phyloP scores from a whole-genome alignment of 1,140 invertebrate genomes.

The Planococcus citri region DNA sequence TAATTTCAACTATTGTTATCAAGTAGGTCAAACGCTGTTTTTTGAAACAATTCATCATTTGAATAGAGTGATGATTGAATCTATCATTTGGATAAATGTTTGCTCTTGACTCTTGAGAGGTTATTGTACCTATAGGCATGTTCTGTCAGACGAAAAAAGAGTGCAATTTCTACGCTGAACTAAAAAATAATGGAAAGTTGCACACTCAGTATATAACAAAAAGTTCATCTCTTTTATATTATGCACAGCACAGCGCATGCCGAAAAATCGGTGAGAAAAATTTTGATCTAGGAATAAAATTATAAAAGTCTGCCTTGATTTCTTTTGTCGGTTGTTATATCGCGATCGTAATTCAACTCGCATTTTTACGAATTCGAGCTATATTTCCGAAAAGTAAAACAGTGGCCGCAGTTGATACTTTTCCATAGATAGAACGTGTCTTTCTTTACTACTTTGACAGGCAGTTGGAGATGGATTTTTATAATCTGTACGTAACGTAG shows the following conservation, averaged over 20 bases:
- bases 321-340: background rate
- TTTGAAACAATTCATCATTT: background rate
- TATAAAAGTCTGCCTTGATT: background rate
- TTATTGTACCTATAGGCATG: no score
- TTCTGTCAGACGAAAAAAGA: no score
- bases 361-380: background rate
- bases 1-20: no score
- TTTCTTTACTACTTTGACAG: background rate
- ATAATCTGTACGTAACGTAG: background rate
- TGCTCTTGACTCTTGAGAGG: background rate
- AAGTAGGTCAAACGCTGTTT: background rate
- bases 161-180: background rate
- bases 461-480: background rate
- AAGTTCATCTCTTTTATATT: background rate
- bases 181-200: background rate
- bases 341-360: background rate
- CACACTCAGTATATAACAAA: background rate
- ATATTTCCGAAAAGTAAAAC: background rate
- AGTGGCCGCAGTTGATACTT: background rate
- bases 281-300: background rate
- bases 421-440: background rate
- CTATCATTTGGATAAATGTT: background rate
- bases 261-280: background rate
- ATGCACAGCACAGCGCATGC: background rate
- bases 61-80: background rate